Evolutionary conservation across 2,888 invertebrate genomes (phyloP).

Genomic region (Ormyrus nitidulus): DNA sequence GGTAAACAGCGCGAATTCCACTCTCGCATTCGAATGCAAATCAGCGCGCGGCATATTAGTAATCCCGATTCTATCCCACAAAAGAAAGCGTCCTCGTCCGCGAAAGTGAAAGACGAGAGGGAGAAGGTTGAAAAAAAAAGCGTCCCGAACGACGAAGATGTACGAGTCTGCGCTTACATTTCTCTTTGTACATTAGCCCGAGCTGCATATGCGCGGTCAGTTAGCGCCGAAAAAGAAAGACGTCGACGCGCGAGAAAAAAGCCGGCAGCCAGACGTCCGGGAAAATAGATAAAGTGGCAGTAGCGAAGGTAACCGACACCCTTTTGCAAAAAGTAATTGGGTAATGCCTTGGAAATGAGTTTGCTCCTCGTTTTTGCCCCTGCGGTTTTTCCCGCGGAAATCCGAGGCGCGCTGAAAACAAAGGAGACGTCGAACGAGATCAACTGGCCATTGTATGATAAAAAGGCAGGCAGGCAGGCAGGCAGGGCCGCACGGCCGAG

Average conservation of each 20-base stretch:
- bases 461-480: slow-evolving; percentile 43
- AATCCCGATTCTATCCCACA: not conserved
- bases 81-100: not conserved
- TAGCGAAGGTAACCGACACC: slow-evolving; percentile 71
- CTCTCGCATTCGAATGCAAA: too few species aligned
- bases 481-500: slow-evolving; percentile 43
- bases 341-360: slow-evolving; percentile 75
- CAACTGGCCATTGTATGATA: slow-evolving; percentile 39
- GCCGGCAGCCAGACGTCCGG: not conserved
- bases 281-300: slow-evolving; percentile 50
- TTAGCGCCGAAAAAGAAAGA: slow-evolving; percentile 58
- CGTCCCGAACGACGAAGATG: slow-evolving; percentile 53
- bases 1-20: too few species aligned
- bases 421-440: not conserved
- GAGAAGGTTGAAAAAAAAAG: not conserved
- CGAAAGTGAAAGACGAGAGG: not conserved
- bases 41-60: too few species aligned
- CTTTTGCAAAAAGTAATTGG: slow-evolving; percentile 75
- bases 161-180: slow-evolving; percentile 60
- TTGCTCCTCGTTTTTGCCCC: slow-evolving; percentile 71
- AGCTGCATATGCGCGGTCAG: slow-evolving; percentile 59
- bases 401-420: not conserved
- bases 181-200: slow-evolving; percentile 63
- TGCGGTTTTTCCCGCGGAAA: slow-evolving; percentile 33
- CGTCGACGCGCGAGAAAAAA: not conserved